phyloP scores from a whole-genome alignment of 2,113 vertebrate species.

The Dicentrarchus labrax region DNA sequence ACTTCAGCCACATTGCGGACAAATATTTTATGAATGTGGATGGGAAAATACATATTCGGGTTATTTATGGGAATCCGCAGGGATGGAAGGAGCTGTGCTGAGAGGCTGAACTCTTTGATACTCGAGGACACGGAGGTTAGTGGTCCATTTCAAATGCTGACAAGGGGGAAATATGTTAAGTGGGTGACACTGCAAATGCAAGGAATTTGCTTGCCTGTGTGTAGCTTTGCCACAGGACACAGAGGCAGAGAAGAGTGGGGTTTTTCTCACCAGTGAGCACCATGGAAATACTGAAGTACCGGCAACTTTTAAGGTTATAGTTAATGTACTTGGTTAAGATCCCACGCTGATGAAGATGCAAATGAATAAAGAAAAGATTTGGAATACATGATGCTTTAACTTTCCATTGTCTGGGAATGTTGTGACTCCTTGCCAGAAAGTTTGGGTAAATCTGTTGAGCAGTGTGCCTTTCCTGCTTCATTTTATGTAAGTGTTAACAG shows the following conservation, averaged over 20 bases:
- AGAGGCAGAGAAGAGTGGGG: not conserved
- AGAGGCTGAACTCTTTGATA: constrained; percentile 64
- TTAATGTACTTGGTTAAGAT: constrained; percentile 1
- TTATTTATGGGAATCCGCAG: constrained; percentile 56
- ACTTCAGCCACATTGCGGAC: not conserved
- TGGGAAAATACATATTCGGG: constrained; percentile 54
- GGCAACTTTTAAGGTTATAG: not conserved
- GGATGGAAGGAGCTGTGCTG: constrained; percentile 36
- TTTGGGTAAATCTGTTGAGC: not conserved
- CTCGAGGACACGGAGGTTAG: constrained; percentile 61
- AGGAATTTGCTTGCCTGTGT: constrained; percentile 74
- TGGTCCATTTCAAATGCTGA: constrained; percentile 72
- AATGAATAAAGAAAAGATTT: constrained; percentile 2
- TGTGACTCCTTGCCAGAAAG: constrained; percentile 1
- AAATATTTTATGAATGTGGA: constrained; percentile 44
- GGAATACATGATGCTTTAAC: constrained; percentile 16
- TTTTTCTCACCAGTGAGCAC: constrained; percentile 48
- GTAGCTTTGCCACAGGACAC: constrained; percentile 69
- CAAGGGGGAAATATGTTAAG: constrained; percentile 75
- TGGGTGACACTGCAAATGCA: constrained; percentile 76
- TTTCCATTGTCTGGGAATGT: constrained; percentile 25
- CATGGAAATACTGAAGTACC: constrained; percentile 15
- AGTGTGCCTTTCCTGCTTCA: constrained; percentile 11
- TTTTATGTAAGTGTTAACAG: constrained; percentile 38
- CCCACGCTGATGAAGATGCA: not conserved